These are phyloP conservation scores for Gallinago solitaria DNA, from an alignment of 2,797 vertebrate species.

Conservation along the genomic window DNA sequence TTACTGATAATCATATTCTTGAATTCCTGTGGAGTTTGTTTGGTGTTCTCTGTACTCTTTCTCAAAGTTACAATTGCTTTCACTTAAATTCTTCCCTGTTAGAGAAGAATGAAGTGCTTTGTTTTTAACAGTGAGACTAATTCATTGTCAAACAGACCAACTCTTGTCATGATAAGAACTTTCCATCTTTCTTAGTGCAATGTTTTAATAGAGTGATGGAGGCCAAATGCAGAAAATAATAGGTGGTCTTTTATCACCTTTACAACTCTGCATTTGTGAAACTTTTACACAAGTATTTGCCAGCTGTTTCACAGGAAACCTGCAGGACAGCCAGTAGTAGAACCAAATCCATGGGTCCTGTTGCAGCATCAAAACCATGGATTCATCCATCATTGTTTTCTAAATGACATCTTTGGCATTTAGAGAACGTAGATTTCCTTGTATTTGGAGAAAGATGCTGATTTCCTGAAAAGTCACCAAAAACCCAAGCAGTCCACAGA, in stretches of 20 bases:
- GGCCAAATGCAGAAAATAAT: background rate
- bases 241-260: background rate
- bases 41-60: background rate
- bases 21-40: background rate
- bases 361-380: background rate
- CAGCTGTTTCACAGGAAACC: background rate
- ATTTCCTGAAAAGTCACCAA: slow-evolving; percentile 16
- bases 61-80: background rate
- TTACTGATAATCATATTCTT: background rate
- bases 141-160: background rate
- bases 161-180: background rate
- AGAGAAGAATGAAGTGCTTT: background rate
- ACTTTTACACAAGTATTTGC: background rate
- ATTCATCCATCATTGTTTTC: background rate
- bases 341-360: background rate
- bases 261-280: background rate
- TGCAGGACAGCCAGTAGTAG: background rate
- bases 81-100: background rate
- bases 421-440: background rate
- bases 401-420: background rate
- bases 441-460: background rate
- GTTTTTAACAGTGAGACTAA: background rate
- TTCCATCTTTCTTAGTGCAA: background rate
- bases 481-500: slow-evolving; percentile 31
- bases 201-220: background rate